A percentile compares a stretch with the other conserved stretches of the same genome.
Evolutionary conservation across 2,888 invertebrate species (phyloP).

Genomic region (Macrophya annulata): DNA sequence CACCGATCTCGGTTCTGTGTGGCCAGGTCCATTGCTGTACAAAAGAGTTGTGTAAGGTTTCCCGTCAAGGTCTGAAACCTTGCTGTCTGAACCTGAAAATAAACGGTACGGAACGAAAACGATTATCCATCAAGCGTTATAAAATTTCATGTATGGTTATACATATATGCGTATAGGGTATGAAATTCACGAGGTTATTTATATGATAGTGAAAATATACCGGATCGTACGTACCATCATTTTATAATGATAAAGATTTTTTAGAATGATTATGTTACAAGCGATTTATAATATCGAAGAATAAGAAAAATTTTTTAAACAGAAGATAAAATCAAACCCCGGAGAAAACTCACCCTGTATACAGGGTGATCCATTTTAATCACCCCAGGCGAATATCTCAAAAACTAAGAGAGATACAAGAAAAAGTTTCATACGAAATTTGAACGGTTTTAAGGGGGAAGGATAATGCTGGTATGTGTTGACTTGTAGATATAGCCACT

Average conservation of each 20-base stretch:
- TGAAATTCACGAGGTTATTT: not conserved
- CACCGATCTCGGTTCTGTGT: slow-evolving; percentile 84
- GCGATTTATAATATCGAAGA: not conserved
- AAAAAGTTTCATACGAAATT: too few species aligned
- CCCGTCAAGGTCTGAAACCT: slow-evolving; percentile 88
- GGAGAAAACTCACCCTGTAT: too few species aligned
- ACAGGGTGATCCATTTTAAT: too few species aligned
- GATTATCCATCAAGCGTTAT: slow-evolving; percentile 22
- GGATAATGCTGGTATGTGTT: too few species aligned
- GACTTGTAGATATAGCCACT: too few species aligned
- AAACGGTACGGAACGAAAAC: slow-evolving; percentile 44
- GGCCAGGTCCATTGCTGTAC: slow-evolving; percentile 90
- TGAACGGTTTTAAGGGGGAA: too few species aligned
- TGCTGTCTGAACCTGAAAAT: slow-evolving; percentile 86
- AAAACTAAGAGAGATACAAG: too few species aligned
- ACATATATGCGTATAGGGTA: not conserved
- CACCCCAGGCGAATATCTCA: too few species aligned
- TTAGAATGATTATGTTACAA: not conserved
- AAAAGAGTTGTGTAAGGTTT: slow-evolving; percentile 88
- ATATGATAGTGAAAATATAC: not conserved
- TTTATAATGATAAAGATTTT: not conserved
- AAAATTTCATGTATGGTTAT: not conserved
- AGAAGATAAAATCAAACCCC: not conserved
- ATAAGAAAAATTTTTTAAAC: not conserved
- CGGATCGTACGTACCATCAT: not conserved